Evolutionary conservation across 2,888 invertebrate species (phyloP), one percentile per base, ranked within the genome.

Genomic region (Megamerina dolium): DNA sequence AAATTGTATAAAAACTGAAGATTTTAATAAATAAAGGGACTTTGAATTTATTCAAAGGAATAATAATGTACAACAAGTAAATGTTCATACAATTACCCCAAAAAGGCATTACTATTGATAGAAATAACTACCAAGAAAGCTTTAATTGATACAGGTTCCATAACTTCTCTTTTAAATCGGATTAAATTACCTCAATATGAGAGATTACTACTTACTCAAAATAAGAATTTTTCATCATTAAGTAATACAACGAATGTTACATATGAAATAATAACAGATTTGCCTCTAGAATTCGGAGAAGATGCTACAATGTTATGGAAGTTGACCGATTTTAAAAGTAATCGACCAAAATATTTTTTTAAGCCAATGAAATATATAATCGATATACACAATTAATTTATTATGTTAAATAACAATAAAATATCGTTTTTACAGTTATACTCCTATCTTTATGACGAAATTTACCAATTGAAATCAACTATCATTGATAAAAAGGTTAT

Each of bases 291-390:
- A 41, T 54, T 53, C 33, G 37, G 47, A 23, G 39, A 43, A 43
- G 40, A 50, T 32, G 45, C 45, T 12, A 49, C 37, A 32, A 54
- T 54, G 49, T 48, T 42, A n/a, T 52, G 45, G 38, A 50, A 54
- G 31, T 39, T 51, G 18, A 27, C 48, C 17, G 34, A 38, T 18
- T 53, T 53, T n/a, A n/a, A n/a, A n/a, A n/a, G n/a, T n/a, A n/a
- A n/a, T n/a, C n/a, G n/a, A n/a, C n/a, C n/a, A n/a, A n/a, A n/a
- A n/a, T n/a, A n/a, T n/a, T n/a, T n/a, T n/a, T n/a, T n/a, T n/a
- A n/a, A n/a, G n/a, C n/a, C n/a, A n/a, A n/a, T n/a, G n/a, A n/a
- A n/a, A n/a, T n/a, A n/a, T n/a, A n/a, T n/a, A n/a, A n/a, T n/a
- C n/a, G n/a, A n/a, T n/a, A n/a, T n/a, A n/a, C n/a, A n/a, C n/a